These are phyloP conservation scores for Scleropages formosus DNA, from an alignment of 2,797 vertebrate genomes.

Conservation along the genomic window DNA sequence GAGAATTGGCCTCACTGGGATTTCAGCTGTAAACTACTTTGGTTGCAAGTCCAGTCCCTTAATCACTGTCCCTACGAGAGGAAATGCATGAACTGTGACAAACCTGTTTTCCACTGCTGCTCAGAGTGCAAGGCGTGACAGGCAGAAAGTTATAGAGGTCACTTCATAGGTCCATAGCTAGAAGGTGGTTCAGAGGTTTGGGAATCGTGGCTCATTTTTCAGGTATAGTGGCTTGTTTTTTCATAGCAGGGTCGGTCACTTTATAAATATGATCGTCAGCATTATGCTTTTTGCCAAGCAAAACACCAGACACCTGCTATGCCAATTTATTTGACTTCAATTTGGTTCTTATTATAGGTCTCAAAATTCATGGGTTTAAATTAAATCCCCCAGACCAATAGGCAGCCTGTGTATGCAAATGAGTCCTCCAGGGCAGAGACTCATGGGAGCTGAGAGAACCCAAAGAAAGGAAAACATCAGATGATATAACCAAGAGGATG, in stretches of 20 bases:
- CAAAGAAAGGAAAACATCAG: conserved; percentile 16
- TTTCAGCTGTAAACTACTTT: neutral
- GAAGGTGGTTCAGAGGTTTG: neutral
- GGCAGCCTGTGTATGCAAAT: conserved; percentile 17
- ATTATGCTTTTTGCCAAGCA: conserved; percentile 11
- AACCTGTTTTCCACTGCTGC: neutral
- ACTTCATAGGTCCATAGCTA: neutral
- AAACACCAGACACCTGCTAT: conserved; percentile 21
- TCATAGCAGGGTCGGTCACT: neutral
- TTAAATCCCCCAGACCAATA: conserved; percentile 24
- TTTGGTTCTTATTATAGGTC: conserved; percentile 25
- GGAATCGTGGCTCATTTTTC: neutral
- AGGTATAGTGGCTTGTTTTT: neutral
- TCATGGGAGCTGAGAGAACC: conserved; percentile 19
- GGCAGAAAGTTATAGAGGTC: neutral
- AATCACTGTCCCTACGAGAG: neutral
- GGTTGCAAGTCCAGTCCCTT: neutral
- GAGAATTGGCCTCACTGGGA: neutral
- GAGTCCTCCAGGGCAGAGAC: conserved; percentile 22
- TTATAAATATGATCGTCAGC: conserved; percentile 15
- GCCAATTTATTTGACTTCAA: conserved; percentile 28
- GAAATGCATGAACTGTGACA: neutral
- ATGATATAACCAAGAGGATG: conserved; percentile 22
- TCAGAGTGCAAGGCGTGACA: neutral
- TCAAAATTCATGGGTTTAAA: conserved; percentile 31